Conservation (phyloP, 2,888 invertebrate genomes). For the Volucella zonaria region DNA sequence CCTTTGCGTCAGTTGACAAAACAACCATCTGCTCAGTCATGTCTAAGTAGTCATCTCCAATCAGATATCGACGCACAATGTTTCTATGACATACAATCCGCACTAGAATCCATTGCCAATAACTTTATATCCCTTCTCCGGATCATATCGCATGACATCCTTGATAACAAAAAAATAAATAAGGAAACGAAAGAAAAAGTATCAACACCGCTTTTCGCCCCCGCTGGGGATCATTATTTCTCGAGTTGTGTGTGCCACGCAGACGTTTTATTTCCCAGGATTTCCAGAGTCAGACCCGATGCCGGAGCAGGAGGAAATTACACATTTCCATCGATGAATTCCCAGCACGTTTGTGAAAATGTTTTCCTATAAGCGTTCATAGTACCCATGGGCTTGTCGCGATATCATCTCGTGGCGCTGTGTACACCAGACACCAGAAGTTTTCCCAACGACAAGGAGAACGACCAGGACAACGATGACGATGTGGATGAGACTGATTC, state of each 20-base stretch:
- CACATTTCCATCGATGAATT: slow-evolving; percentile 71
- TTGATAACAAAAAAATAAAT: neutral
- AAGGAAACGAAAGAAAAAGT: neutral
- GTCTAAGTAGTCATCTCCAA: slow-evolving; percentile 43
- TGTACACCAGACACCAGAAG: slow-evolving; percentile 8
- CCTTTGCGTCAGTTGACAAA: neutral
- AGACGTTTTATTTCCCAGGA: slow-evolving; percentile 60
- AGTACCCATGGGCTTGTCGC: slow-evolving; percentile 69
- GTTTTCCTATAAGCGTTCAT: slow-evolving; percentile 72
- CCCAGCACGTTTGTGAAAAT: slow-evolving; percentile 71
- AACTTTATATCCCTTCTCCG: slow-evolving; percentile 45
- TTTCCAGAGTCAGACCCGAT: slow-evolving; percentile 5
- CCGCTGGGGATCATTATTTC: slow-evolving; percentile 68
- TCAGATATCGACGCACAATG: slow-evolving; percentile 56
- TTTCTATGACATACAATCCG: slow-evolving; percentile 52
- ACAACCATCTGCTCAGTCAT: neutral
- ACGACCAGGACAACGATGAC: slow-evolving; percentile 8
- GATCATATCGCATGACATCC: slow-evolving; percentile 18
- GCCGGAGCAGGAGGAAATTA: slow-evolving; percentile 49
- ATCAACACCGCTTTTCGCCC: slow-evolving; percentile 26
- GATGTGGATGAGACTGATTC: slow-evolving; percentile 40
- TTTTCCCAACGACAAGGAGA: slow-evolving; percentile 22
- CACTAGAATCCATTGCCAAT: slow-evolving; percentile 23
- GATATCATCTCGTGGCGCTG: slow-evolving; percentile 49
- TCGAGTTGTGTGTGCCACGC: slow-evolving; percentile 46